A percentile compares a stretch with the other conserved stretches of the same genome.
phyloP scores from a whole-genome alignment of 2,888 invertebrate genomes.

The Diadegma fenestrale region DNA sequence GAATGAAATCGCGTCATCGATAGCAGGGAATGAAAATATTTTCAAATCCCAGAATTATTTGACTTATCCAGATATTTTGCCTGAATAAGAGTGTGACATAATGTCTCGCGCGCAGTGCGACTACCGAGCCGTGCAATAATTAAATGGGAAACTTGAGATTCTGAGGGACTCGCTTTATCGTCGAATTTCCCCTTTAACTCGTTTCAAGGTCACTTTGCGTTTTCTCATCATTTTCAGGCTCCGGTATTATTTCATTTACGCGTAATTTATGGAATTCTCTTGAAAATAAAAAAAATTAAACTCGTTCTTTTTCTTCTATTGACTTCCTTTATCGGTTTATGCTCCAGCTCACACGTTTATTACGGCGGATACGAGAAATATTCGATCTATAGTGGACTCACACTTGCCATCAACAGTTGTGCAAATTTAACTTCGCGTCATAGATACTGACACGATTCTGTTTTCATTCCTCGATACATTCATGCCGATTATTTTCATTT shows the following conservation, averaged over 20 bases:
- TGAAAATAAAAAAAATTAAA: neutral
- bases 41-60: too few relatives aligned
- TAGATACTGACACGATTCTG: neutral
- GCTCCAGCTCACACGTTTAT: neutral
- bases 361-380: neutral
- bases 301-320: neutral
- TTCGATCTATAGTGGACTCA: neutral
- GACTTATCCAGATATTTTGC: too few relatives aligned
- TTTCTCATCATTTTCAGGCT: neutral
- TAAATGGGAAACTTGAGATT: neutral
- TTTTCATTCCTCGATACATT: neutral
- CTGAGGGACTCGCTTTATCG: neutral
- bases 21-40: too few relatives aligned
- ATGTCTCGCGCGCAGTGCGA: too few relatives aligned
- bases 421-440: slow-evolving; percentile 15
- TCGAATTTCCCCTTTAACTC: neutral
- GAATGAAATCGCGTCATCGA: too few relatives aligned
- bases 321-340: neutral
- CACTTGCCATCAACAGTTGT: slow-evolving; percentile 30
- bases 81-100: too few relatives aligned
- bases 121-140: neutral
- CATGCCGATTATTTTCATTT: neutral
- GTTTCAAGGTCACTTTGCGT: neutral
- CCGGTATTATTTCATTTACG: neutral
- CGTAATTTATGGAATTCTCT: neutral